phyloP scores from a whole-genome alignment of 2,113 vertebrate genomes.

The Aplodontia rufa region DNA sequence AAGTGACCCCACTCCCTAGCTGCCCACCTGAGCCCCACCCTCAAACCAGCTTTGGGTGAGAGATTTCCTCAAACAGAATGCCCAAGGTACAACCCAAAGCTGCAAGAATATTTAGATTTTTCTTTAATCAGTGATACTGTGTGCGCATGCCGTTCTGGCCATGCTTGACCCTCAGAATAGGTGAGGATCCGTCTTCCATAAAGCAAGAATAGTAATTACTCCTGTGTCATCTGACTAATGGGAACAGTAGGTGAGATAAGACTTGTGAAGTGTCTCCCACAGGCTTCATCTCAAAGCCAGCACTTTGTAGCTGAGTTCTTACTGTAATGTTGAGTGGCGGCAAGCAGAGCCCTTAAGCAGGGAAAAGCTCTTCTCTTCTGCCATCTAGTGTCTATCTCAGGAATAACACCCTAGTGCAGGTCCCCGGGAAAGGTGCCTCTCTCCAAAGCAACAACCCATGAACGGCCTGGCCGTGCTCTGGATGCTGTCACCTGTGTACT shows the following conservation, averaged over 20 bases:
- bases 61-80: background rate
- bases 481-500: background rate
- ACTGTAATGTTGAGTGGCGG: fast-evolving
- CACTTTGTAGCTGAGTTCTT: background rate
- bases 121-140: background rate
- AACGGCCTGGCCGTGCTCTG: background rate
- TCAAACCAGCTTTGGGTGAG: background rate
- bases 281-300: background rate
- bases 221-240: background rate
- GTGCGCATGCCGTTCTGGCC: background rate
- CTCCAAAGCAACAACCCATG: background rate
- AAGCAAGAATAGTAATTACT: background rate
- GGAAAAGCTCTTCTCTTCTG: slow-evolving; percentile 50
- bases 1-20: background rate
- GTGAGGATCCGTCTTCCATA: background rate
- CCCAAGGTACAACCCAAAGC: background rate
- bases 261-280: background rate
- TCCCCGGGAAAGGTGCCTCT: background rate
- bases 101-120: too few relatives aligned
- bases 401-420: background rate
- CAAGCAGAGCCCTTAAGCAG: fast-evolving
- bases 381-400: slow-evolving; percentile 23
- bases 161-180: background rate
- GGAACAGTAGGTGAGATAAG: background rate
- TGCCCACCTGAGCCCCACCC: background rate